Base-by-base conservation (phyloP, 2,888 invertebrate genomes). In the Tortricodes alternella region DNA sequence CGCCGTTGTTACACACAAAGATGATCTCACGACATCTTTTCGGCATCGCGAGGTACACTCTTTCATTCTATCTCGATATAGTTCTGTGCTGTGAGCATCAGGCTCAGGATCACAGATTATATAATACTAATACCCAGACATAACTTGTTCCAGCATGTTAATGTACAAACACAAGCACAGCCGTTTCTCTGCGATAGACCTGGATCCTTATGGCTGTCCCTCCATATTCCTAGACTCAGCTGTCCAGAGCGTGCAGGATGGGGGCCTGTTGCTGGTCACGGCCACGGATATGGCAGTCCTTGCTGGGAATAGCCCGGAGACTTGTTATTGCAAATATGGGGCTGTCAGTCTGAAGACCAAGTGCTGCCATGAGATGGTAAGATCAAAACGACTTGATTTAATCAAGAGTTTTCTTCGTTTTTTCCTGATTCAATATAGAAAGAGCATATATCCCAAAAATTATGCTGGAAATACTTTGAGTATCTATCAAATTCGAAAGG, bases 141-240 rank as follows among this genome's bases (percentile, higher is more conserved):
- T 3, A 13, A 18, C 9, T 21, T 46, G 21, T 85, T 90, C 9
- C 80, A 98, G 97, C 65, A 93, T 96, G 83, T 74, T 97, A 1
- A 97, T 98, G 97, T 96, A 97, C 72, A 91, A 94, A 66, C 94
- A 96, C 68, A 93, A 94, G 46, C 89, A 89, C 15, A 86, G 91
- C 51, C 92, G 94, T 32, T 99, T 98, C 79, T 94, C 98, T 71
- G 97, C 94, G 0, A 94, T 99, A 48, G 99, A 99, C 82, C 85
- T 99, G 55, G 99, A 99, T 87, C 99, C 99, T 0, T 99, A 99
- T 66, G 99, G 99, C 1, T 97, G 97, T 69, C 98, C 99, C 0
- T 94, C 97, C 1, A 93, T 94, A 34, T 99, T 99, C 85, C 91
- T 99, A 0, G 98, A 98, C 75, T 92, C 95, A 0, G 97, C 98